These are phyloP conservation scores for Eumaeus atala DNA, from an alignment of 1,140 invertebrate genomes.

Conservation along the genomic window DNA sequence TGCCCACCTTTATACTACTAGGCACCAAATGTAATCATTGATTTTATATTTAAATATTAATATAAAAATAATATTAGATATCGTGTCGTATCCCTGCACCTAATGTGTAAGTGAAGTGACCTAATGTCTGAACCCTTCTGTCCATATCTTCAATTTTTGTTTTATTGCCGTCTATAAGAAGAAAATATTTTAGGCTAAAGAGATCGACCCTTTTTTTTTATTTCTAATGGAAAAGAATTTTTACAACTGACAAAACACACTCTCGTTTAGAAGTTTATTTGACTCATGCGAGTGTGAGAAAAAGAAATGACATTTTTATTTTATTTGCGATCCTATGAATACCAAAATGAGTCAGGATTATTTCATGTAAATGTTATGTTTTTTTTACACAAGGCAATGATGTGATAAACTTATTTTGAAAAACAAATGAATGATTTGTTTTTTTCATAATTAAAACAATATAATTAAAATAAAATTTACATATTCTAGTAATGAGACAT, in stretches of 20 bases:
- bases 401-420: neutral
- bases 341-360: neutral
- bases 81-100: no score
- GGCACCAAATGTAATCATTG: no score
- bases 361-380: neutral
- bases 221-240: slow-evolving; percentile 4
- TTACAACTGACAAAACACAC: slow-evolving; percentile 7
- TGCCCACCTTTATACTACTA: no score
- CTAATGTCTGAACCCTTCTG: neutral
- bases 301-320: slow-evolving; percentile 6
- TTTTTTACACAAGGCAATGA: neutral
- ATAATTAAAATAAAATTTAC: no score
- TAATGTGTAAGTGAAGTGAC: no score
- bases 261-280: neutral
- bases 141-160: neutral
- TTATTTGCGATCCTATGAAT: slow-evolving; percentile 5
- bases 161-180: neutral
- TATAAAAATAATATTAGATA: no score
- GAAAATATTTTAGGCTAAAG: neutral
- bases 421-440: no score
- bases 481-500: no score
- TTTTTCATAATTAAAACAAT: no score
- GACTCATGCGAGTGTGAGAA: neutral
- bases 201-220: neutral
- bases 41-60: no score